These are phyloP conservation scores for Triplophysa bombifrons DNA, from an alignment of 2,797 vertebrate species.

Conservation along the genomic window DNA sequence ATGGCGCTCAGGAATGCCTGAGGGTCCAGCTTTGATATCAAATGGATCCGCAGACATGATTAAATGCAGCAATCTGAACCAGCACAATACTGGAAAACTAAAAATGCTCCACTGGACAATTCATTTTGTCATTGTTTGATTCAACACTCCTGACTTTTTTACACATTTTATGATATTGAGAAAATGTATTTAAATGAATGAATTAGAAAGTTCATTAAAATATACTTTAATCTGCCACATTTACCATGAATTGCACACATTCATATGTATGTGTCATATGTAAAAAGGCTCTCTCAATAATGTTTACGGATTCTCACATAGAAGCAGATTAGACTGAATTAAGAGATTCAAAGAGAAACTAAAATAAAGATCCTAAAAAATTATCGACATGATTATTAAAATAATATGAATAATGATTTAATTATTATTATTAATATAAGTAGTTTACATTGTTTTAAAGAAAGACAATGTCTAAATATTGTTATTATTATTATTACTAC, in stretches of 20 bases:
- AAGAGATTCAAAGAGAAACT: too few species aligned
- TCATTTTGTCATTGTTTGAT: constrained; percentile 38
- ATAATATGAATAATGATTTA: too few species aligned
- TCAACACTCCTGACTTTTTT: constrained; percentile 12
- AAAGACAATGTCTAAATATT: too few species aligned
- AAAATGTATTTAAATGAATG: neutral
- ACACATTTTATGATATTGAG: neutral
- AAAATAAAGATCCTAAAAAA: too few species aligned
- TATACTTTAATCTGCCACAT: constrained; percentile 29
- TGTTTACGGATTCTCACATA: neutral
- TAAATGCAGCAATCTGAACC: constrained; percentile 71
- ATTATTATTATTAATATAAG: too few species aligned
- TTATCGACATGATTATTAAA: too few species aligned
- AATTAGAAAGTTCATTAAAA: neutral
- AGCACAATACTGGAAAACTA: constrained; percentile 62
- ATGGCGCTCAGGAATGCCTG: constrained; percentile 66
- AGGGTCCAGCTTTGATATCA: constrained; percentile 80
- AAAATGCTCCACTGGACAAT: constrained; percentile 41
- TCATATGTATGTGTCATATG: neutral
- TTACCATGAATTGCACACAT: constrained; percentile 34
- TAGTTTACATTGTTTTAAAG: too few species aligned
- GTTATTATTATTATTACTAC: too few species aligned
- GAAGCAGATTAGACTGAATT: too few species aligned
- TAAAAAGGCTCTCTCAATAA: neutral
- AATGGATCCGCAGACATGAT: constrained; percentile 79